Conservation (phyloP, 2,113 vertebrate species). For the Lates calcarifer region DNA sequence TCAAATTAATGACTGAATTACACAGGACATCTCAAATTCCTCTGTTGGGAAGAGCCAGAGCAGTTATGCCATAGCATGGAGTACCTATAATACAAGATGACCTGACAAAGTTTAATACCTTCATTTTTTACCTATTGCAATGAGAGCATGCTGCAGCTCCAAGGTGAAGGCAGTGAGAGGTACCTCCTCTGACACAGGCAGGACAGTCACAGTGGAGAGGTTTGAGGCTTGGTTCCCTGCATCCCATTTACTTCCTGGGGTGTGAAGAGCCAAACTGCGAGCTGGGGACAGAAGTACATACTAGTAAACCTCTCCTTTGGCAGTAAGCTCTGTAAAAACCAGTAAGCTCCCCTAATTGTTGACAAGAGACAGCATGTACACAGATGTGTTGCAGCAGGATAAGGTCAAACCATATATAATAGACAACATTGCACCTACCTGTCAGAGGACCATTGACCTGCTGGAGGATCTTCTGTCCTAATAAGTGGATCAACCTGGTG, state of each 20-base stretch:
- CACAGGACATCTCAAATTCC: background rate
- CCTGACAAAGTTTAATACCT: background rate
- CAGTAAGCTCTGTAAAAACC: background rate
- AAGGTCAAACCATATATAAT: constrained; percentile 1
- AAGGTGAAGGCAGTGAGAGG: constrained; percentile 93
- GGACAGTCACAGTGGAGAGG: constrained; percentile 91
- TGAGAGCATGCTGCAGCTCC: constrained; percentile 94
- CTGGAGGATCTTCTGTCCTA: constrained; percentile 96
- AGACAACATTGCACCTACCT: constrained; percentile 76
- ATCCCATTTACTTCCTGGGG: constrained; percentile 91
- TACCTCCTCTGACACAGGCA: constrained; percentile 94
- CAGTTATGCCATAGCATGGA: background rate
- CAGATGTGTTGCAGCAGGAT: background rate
- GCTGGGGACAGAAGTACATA: constrained; percentile 76
- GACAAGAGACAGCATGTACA: background rate
- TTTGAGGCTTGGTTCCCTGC: constrained; percentile 91
- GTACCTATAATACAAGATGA: background rate
- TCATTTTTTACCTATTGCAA: constrained; percentile 86
- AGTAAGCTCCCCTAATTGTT: background rate
- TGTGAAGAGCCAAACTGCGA: constrained; percentile 86
- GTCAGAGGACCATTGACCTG: constrained; percentile 88
- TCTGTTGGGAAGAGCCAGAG: background rate
- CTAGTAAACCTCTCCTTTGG: background rate
- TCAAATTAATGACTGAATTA: constrained; percentile 1
- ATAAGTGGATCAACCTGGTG: constrained; percentile 93